Evolutionary conservation across 2,888 invertebrate species (phyloP), one percentile per base, ranked within the genome.

Genomic region (Dichetophora obliterata): DNA sequence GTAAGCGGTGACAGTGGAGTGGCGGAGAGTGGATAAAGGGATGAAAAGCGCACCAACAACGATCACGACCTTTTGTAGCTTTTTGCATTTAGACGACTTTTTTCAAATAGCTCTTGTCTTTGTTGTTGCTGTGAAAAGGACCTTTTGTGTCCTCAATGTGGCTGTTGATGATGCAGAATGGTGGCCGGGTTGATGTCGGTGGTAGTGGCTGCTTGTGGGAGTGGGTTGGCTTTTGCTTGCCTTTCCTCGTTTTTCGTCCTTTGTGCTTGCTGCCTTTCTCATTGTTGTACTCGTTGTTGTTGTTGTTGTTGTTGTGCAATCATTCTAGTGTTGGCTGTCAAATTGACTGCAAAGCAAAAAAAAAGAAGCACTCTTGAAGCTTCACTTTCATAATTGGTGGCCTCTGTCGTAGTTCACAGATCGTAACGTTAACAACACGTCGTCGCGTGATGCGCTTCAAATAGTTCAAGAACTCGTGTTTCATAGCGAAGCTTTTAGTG

Each of bases 311-410:
- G 75, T 70, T 76, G 78, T 31, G 37, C 37, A 11, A 31, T 48
- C 31, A 54, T 65, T 34, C 74, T 74, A 22, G 52, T 65, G 66
- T 52, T 54, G 65, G 74, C 54, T 84, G 85, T 84, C 85, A 86
- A 86, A 85, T 85, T 85, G 85, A 86, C 86, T 86, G 84, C 86
- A 82, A 85, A 43, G 43, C 43, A 43, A 43, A 43, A 43, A 43
- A 43, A 43, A 82, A 82, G 31, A 85, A 85, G 86, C 84, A 85
- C 85, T 85, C 85, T 85, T 84, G 83, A 86, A 85, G 86, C 83
- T 86, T 85, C 82, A 86, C 85, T 85, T 86, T 85, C 84, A 83
- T 86, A 86, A 85, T 87, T 86, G 86, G 84, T 84, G 86, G 85
- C 84, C 84, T 86, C 84, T 84, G 85, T 86, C 77, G 81, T 80